Evolutionary conservation across 2,888 invertebrate genomes (phyloP), one percentile per base, ranked within the genome.

Genomic region (Notodonta dromedarius): DNA sequence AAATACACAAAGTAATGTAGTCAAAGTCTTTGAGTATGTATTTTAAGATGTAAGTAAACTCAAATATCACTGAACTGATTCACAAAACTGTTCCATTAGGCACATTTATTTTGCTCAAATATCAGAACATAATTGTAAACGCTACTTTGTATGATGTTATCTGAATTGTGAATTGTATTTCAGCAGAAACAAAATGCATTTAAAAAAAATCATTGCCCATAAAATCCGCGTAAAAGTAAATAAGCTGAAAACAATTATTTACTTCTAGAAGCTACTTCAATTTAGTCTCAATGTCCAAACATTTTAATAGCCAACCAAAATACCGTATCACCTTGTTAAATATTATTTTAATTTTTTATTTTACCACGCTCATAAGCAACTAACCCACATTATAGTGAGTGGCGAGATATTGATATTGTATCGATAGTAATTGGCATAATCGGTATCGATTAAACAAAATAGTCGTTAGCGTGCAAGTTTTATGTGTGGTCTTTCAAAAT

Each of bases 401-500:
- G 71, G 70, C 64, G 59, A 50, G 55, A 56, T 62, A 68, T 69
- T 70, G 63, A 69, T 71, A 68, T 62, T 66, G 66, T 56, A 56
- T 56, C 56, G 56, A 24, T 44, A 40, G 42, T 56, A 42, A 56
- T 52, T 12, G 44, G 14, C 24, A 53, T 56, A 42, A 56, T 52
- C 24, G 56, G 14, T 44, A 53, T 70, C 71, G 70, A 73, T 73
- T 74, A 71, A 70, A 69, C 56, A 61, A 57, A 42, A 65, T 55
- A 63, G 63, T 67, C 66, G 64, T 73, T 67, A 72, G 61, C 62
- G 54, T 14, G 58, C 14, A 57, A 62, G 70, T 70, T 69, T 67
- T 67, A 58, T 65, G 73, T 67, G 65, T 67, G 67, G 69, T 66
- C 66, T 73, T 72, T 65, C 70, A 71, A 78, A 80, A 74, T 24